Evolutionary conservation across 2,797 vertebrate genomes (phyloP).

Genomic region (Peromyscus melanophrys): DNA sequence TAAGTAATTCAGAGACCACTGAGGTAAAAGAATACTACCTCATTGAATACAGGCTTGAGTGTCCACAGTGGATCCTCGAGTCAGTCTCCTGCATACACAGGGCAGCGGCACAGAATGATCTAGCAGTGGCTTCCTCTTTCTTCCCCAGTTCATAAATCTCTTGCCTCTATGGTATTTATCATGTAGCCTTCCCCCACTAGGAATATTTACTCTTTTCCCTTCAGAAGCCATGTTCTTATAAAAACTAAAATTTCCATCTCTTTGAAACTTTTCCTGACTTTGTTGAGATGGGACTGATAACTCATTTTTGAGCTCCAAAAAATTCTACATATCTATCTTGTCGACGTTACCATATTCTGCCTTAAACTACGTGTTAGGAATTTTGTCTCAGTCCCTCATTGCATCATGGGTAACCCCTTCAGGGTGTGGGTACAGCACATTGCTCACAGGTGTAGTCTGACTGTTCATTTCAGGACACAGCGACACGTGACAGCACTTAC

Average conservation of each 20-base stretch:
- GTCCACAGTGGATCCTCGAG: neutral
- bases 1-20: neutral
- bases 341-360: neutral
- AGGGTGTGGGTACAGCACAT: too few species aligned
- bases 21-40: neutral
- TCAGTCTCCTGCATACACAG: neutral
- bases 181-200: neutral
- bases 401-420: neutral
- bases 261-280: neutral
- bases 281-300: neutral
- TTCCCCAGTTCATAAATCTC: neutral
- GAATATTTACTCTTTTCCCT: neutral
- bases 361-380: neutral
- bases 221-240: neutral
- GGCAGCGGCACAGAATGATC: neutral
- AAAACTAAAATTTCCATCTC: neutral
- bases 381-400: neutral
- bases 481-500: neutral
- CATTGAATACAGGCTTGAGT: neutral
- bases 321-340: neutral
- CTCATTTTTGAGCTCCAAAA: neutral
- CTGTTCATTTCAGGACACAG: conserved; percentile 8
- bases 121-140: neutral
- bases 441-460: neutral
- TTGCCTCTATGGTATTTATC: neutral